A percentile compares a stretch with the other conserved stretches of the same genome.
These are phyloP conservation scores for Acanthurus leucopareius DNA, from an alignment of 2,797 vertebrate genomes.

Conservation along the genomic window DNA sequence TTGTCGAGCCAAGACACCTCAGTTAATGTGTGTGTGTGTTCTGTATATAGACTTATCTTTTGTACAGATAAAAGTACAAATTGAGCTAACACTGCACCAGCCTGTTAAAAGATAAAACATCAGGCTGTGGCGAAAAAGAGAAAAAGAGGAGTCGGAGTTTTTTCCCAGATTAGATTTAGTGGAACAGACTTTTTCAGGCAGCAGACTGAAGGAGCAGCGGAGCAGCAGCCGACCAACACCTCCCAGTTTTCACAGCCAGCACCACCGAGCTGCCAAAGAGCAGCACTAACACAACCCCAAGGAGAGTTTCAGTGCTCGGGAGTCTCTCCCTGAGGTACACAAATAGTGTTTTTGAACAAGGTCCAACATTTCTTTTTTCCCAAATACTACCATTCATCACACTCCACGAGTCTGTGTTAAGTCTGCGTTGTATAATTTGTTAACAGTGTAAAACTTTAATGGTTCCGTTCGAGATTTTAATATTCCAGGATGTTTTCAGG, in stretches of 20 bases:
- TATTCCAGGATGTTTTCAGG: too few relatives aligned
- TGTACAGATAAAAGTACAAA: constrained; percentile 49
- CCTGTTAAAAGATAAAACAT: constrained; percentile 47
- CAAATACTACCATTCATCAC: neutral
- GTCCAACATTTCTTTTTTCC: neutral
- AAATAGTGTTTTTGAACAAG: neutral
- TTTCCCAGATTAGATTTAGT: constrained; percentile 27
- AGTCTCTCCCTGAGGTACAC: too few relatives aligned
- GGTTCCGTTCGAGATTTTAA: neutral
- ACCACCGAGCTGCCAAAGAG: constrained; percentile 1
- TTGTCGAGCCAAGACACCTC: constrained; percentile 16
- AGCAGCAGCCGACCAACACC: constrained; percentile 12
- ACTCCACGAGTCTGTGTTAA: neutral
- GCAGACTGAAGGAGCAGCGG: constrained; percentile 2
- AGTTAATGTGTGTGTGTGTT: constrained; percentile 13
- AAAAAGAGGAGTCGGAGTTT: neutral
- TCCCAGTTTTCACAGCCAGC: constrained; percentile 49
- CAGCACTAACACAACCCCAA: constrained; percentile 7
- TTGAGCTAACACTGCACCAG: constrained; percentile 23
- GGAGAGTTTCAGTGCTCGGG: neutral
- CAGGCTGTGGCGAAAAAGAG: neutral
- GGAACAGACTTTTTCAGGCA: constrained; percentile 11
- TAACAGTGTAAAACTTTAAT: neutral
- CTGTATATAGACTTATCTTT: constrained; percentile 28
- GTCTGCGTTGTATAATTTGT: neutral